Percentiles rank a stretch among this genome's conserved stretches.
These are phyloP conservation scores for Polyommatus icarus DNA, from an alignment of 2,888 invertebrate species.

Conservation along the genomic window DNA sequence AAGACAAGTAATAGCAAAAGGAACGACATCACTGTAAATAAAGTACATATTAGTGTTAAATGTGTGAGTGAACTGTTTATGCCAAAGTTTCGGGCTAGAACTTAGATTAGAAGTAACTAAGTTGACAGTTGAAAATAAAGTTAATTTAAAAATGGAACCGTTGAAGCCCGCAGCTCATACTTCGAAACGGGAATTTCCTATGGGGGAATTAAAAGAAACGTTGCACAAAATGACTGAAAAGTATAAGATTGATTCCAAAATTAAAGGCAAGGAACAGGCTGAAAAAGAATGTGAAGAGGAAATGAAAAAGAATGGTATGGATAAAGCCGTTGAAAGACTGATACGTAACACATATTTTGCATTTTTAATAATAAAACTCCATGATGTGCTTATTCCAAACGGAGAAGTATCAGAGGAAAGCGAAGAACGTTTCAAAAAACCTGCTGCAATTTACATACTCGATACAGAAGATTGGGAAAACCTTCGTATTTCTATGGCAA, in stretches of 20 bases:
- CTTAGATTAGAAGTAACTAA: background rate
- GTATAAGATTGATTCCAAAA: background rate
- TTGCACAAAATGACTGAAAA: background rate
- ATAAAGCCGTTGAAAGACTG: background rate
- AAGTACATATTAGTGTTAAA: background rate
- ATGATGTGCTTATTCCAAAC: background rate
- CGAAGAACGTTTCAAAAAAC: background rate
- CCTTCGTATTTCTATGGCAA: background rate
- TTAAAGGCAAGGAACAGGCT: background rate
- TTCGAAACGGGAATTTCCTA: background rate
- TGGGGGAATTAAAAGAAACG: background rate
- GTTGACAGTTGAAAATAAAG: background rate
- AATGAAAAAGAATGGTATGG: background rate
- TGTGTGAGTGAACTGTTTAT: background rate
- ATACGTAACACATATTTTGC: background rate
- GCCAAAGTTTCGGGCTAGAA: background rate
- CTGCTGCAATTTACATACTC: background rate
- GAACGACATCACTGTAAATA: background rate
- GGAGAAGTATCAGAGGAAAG: background rate
- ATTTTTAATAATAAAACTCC: background rate
- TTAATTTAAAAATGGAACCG: background rate
- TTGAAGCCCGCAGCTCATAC: background rate
- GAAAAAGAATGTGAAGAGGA: background rate
- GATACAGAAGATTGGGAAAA: background rate
- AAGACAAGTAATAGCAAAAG: background rate